These are phyloP conservation scores for Cosmia pyralina DNA, from an alignment of 2,888 invertebrate genomes.

Conservation along the genomic window DNA sequence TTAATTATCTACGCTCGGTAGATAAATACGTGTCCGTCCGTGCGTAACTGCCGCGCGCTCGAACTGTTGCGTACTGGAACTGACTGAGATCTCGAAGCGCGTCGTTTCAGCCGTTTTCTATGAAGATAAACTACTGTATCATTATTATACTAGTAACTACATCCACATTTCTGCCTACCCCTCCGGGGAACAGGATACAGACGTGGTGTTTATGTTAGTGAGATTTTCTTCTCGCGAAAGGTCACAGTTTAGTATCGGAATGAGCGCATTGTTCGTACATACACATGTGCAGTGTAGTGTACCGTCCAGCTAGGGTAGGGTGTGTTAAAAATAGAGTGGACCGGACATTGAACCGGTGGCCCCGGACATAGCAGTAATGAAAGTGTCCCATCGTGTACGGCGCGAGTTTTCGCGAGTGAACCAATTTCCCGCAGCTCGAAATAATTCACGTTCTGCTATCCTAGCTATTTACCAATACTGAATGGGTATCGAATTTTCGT, in stretches of 20 bases:
- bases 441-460: conserved; percentile 62
- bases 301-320: conserved; percentile 75
- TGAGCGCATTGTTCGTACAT: conserved; percentile 75
- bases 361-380: conserved; percentile 86
- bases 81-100: no score
- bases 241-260: conserved; percentile 69
- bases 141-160: no score
- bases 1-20: no score
- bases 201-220: neutral
- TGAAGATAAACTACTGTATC: no score
- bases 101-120: no score
- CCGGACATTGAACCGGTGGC: conserved; percentile 88
- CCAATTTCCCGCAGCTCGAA: conserved; percentile 77
- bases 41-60: no score
- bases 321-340: conserved; percentile 86
- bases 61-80: no score
- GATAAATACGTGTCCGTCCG: no score
- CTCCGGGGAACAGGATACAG: neutral
- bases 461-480: conserved; percentile 58
- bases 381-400: conserved; percentile 82
- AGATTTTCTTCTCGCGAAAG: conserved; percentile 63
- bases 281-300: conserved; percentile 73
- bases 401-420: conserved; percentile 79
- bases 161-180: neutral
- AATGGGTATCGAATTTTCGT: conserved; percentile 41